Conservation (phyloP, 2,888 invertebrate genomes). For the Siphlonurus alternatus region DNA sequence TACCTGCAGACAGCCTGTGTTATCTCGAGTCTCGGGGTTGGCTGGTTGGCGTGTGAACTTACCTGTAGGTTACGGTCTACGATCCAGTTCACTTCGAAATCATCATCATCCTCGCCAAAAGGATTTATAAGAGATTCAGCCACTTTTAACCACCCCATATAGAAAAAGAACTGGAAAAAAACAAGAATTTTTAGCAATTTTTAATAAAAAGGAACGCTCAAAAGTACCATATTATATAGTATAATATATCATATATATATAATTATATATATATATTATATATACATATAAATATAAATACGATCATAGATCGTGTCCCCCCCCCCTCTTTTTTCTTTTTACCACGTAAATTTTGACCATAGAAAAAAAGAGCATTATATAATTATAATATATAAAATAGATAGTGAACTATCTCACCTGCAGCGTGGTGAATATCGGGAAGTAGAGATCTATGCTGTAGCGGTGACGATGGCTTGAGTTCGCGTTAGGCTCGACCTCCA, state of each 20-base stretch:
- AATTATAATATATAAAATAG: too few species aligned
- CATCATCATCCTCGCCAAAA: slow-evolving; percentile 82
- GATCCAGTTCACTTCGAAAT: slow-evolving; percentile 86
- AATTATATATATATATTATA: not conserved
- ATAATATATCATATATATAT: too few species aligned
- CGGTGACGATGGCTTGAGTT: slow-evolving; percentile 23
- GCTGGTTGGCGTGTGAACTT: slow-evolving; percentile 15
- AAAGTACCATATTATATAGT: not conserved
- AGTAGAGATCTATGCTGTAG: slow-evolving; percentile 56
- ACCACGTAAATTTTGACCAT: too few species aligned
- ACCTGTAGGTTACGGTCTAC: slow-evolving; percentile 79
- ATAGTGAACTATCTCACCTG: slow-evolving; percentile 41
- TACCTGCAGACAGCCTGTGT: slow-evolving; percentile 39
- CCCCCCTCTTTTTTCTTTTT: too few species aligned
- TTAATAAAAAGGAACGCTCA: not conserved
- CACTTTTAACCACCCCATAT: slow-evolving; percentile 35
- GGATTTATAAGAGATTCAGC: slow-evolving; percentile 57
- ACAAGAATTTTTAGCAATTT: not conserved
- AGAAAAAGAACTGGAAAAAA: slow-evolving; percentile 30
- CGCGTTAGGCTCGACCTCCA: slow-evolving; percentile 26
- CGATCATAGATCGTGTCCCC: too few species aligned
- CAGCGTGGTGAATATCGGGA: slow-evolving; percentile 77
- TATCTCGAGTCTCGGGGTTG: too few species aligned
- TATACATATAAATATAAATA: too few species aligned
- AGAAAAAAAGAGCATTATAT: too few species aligned